Conservation (phyloP, 2,113 vertebrate species). For the Campylorhamphus procurvoides region DNA sequence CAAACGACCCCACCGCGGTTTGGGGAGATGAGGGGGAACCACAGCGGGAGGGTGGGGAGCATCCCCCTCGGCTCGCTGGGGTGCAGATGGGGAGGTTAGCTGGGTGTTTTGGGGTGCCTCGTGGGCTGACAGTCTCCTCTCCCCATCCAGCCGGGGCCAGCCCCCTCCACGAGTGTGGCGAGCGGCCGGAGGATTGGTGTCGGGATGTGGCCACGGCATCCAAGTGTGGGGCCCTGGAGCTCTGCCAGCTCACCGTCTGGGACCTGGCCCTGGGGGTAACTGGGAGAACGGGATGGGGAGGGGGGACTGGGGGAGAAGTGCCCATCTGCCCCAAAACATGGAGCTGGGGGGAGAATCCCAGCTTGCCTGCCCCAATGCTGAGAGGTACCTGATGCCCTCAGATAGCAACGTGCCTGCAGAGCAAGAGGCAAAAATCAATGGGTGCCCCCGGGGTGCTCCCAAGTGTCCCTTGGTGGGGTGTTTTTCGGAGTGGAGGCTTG, state of each 20-base stretch:
- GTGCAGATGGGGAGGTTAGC: no score
- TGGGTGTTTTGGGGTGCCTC: fast-evolving
- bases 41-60: background rate
- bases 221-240: constrained; percentile 82
- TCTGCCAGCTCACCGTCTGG: constrained; percentile 87
- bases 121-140: background rate
- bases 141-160: constrained; percentile 74
- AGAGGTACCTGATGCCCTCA: background rate
- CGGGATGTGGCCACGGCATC: constrained; percentile 82
- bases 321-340: background rate
- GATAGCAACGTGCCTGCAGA: background rate
- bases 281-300: fast-evolving
- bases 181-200: constrained; percentile 88
- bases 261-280: constrained; percentile 83
- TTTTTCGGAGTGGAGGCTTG: background rate
- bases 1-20: fast-evolving
- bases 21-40: background rate
- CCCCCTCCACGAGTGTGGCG: constrained; percentile 84
- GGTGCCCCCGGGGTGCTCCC: fast-evolving
- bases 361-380: background rate
- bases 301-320: fast-evolving
- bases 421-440: fast-evolving
- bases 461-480: background rate
- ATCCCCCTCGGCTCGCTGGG: fast-evolving
- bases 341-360: background rate